Conservation (phyloP, 2,888 invertebrate genomes). For the Temnothorax rugatulus region DNA sequence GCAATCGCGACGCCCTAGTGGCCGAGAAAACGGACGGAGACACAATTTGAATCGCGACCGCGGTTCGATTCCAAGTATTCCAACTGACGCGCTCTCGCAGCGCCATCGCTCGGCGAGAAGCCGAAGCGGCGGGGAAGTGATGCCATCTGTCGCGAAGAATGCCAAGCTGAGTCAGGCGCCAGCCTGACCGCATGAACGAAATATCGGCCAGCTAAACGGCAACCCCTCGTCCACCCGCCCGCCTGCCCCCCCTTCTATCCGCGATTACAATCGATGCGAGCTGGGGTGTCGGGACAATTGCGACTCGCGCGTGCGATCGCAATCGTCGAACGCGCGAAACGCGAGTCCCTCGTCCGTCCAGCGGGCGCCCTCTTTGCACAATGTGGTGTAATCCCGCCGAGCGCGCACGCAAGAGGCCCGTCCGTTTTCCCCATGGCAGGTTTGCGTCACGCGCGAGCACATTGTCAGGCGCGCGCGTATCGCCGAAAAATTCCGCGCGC, state of each 20-base stretch:
- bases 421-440: slow-evolving; percentile 62
- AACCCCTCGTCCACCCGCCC: slow-evolving; percentile 59
- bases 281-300: slow-evolving; percentile 72
- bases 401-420: slow-evolving; percentile 50
- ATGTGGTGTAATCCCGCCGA: slow-evolving; percentile 72
- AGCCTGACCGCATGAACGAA: slow-evolving; percentile 61
- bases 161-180: slow-evolving; percentile 63
- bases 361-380: slow-evolving; percentile 72
- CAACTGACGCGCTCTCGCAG: not conserved
- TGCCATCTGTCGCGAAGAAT: slow-evolving; percentile 63
- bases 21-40: not conserved
- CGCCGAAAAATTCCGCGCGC: slow-evolving; percentile 53
- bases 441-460: slow-evolving; percentile 71
- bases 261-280: slow-evolving; percentile 60
- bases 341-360: not conserved
- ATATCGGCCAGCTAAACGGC: slow-evolving; percentile 61
- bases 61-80: not conserved
- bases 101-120: slow-evolving; percentile 7
- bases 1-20: too few relatives aligned
- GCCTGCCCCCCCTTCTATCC: slow-evolving; percentile 46
- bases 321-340: not conserved
- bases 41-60: not conserved
- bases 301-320: slow-evolving; percentile 69
- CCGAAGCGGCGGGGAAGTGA: slow-evolving; percentile 9
- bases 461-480: slow-evolving; percentile 63